Percentiles rank a stretch among this genome's conserved stretches.
These are phyloP conservation scores for Phocides pigmalion DNA, from an alignment of 1,140 invertebrate genomes.

Conservation along the genomic window DNA sequence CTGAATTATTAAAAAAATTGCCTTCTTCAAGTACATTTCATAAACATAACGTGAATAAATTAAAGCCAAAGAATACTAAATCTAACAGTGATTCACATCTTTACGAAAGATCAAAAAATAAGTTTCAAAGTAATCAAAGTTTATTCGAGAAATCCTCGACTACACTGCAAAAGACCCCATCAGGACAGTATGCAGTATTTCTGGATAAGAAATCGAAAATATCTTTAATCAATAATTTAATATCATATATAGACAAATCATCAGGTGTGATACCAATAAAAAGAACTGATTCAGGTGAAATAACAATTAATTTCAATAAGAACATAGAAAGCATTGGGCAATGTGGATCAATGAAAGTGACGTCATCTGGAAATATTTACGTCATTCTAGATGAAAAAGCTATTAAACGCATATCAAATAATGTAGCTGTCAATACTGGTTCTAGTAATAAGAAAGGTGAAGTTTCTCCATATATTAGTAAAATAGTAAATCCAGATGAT, in stretches of 20 bases:
- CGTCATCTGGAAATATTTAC: slow-evolving; percentile 55
- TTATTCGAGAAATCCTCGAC: slow-evolving; percentile 36
- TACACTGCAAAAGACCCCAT: slow-evolving; percentile 45
- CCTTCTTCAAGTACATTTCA: slow-evolving; percentile 15
- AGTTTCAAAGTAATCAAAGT: slow-evolving; percentile 38
- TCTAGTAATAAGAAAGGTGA: slow-evolving; percentile 13
- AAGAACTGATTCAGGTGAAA: slow-evolving; percentile 46
- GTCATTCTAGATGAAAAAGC: slow-evolving; percentile 43
- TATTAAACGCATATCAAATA: slow-evolving; percentile 31
- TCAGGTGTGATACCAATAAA: slow-evolving; percentile 48
- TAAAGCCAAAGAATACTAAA: slow-evolving; percentile 23
- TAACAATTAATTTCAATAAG: slow-evolving; percentile 46
- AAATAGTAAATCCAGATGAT: slow-evolving; percentile 33
- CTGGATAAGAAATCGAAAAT: slow-evolving; percentile 54
- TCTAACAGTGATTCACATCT: slow-evolving; percentile 51
- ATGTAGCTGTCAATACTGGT: slow-evolving; percentile 19
- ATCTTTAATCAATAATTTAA: slow-evolving; percentile 50
- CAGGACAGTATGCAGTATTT: slow-evolving; percentile 48
- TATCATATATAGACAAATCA: slow-evolving; percentile 42
- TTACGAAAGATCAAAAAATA: slow-evolving; percentile 42
- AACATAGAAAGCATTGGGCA: slow-evolving; percentile 26
- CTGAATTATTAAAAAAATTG: slow-evolving; percentile 36
- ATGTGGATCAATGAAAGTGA: slow-evolving; percentile 53
- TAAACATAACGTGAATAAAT: slow-evolving; percentile 29
- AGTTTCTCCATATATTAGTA: slow-evolving; percentile 26